Base-by-base conservation (phyloP, 2,888 invertebrate species). In the Belgica antarctica region DNA sequence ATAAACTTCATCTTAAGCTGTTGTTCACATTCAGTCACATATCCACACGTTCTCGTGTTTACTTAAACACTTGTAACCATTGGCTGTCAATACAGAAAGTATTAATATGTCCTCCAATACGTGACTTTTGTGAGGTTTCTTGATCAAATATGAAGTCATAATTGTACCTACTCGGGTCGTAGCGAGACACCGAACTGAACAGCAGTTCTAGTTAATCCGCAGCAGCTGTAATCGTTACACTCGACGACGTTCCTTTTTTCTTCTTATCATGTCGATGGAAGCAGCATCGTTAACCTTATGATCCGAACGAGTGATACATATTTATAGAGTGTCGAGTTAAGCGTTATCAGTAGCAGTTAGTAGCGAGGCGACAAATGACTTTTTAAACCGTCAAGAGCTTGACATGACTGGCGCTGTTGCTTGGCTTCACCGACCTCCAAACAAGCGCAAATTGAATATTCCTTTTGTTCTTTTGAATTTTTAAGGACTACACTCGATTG, bases 1-100 rank as follows among this genome's bases (percentile, higher is more conserved):
- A 41, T 15, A 41, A 41, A 41, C 41, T 41, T 15, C n/a, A n/a
- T 31, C 31, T 41, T 15, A 10, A 41, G 41, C 41, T 41, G 41
- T 15, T 41, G 41, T 41, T 41, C 3, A 10, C n/a, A n/a, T 15
- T 41, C 4, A 41, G 41, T 15, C 41, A 41, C 41, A 41, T 41
- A n/a, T 41, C 41, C 41, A n/a, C 41, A 41, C 41, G 41, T 41
- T 41, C n/a, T 2, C 41, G 12, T 41, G 41, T 41, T 41, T 41
- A 41, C 41, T 41, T 41, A 41, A n/a, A n/a, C 41, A 41, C 41
- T 41, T 41, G 41, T 41, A 41, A 41, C 41, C 41, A 41, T 41
- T 41, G 41, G 41, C 41, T 41, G 41, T 41, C 41, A 41, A 41
- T 41, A 41, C 41, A n/a, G 41, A 41, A 41, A 12, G 12, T 41